A percentile compares a stretch with the other conserved stretches of the same genome.
Conservation (phyloP, 37 sponge, comb jelly and placozoan genomes). For the Beroe forskalii region DNA sequence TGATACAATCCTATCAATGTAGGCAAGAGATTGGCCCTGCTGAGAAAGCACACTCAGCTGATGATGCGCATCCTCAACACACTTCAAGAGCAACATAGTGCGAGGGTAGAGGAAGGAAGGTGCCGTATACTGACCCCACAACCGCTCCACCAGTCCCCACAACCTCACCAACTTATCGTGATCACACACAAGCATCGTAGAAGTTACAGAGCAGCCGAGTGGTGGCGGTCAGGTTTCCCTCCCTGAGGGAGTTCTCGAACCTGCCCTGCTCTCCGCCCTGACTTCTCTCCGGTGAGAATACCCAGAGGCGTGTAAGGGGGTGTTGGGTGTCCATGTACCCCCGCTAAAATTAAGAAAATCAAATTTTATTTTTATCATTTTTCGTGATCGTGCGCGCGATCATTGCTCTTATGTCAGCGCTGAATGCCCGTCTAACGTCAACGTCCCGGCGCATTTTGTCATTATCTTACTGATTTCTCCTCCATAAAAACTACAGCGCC, state of each 20-base stretch:
- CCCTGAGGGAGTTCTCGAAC: background rate
- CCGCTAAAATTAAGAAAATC: too few relatives aligned
- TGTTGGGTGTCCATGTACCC: too few relatives aligned
- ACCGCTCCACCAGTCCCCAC: background rate
- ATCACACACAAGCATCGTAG: background rate
- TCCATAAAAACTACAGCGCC: too few relatives aligned
- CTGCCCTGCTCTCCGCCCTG: background rate
- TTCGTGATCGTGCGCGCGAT: too few relatives aligned
- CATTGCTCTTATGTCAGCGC: too few relatives aligned
- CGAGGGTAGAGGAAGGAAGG: background rate
- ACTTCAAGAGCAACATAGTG: background rate
- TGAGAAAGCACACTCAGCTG: background rate
- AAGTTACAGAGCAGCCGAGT: background rate
- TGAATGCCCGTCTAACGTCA: too few relatives aligned
- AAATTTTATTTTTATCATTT: too few relatives aligned
- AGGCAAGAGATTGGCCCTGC: background rate
- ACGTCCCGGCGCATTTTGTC: too few relatives aligned
- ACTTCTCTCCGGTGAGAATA: background rate
- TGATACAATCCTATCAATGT: background rate
- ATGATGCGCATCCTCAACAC: constrained; percentile 2
- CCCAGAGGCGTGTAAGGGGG: background rate
- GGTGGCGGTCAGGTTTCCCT: background rate
- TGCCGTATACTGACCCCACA: background rate
- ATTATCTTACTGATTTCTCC: too few relatives aligned
- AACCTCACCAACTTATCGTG: background rate